phyloP scores from a whole-genome alignment of 2,113 vertebrate genomes.

The Agapornis roseicollis region DNA sequence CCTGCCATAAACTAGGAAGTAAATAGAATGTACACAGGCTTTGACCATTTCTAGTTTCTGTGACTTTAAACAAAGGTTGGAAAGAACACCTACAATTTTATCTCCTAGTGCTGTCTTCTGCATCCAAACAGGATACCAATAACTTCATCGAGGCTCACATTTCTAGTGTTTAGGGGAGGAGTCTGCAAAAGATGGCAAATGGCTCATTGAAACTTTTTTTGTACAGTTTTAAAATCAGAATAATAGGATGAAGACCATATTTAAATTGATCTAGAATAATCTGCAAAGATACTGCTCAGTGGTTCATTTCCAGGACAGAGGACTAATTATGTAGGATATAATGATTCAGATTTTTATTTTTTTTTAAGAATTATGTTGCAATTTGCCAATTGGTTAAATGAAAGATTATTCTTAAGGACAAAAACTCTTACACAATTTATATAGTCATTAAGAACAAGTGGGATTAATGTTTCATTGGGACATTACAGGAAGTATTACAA shows the following conservation, averaged over 20 bases:
- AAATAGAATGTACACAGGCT: background rate
- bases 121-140: background rate
- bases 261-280: background rate
- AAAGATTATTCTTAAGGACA: background rate
- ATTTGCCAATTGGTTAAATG: background rate
- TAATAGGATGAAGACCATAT: background rate
- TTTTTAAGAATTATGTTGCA: background rate
- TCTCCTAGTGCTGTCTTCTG: background rate
- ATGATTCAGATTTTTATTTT: background rate
- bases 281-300: background rate
- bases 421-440: background rate
- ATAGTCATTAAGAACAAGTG: background rate
- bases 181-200: background rate
- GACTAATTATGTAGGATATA: background rate
- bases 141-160: background rate
- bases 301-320: background rate
- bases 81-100: background rate
- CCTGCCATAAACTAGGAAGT: background rate
- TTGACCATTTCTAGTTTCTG: background rate
- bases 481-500: background rate
- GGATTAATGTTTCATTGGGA: background rate
- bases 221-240: background rate
- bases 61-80: background rate
- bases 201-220: background rate
- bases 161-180: background rate